Evolutionary conservation across 2,888 invertebrate genomes (phyloP), one percentile per base, ranked within the genome.

Genomic region (Hirtodrosophila cameraria): DNA sequence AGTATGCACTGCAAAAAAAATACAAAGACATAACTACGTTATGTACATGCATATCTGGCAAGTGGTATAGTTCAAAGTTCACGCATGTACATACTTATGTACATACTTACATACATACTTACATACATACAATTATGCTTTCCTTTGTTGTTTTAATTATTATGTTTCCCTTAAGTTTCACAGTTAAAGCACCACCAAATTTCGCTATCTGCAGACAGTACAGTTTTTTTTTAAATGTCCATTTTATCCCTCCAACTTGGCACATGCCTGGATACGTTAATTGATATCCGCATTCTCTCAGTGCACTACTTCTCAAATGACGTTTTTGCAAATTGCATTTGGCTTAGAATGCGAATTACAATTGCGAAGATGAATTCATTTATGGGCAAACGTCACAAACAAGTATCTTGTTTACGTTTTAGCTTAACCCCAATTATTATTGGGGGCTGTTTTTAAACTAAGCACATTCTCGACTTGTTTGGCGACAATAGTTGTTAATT

Each of bases 361-460:
- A n/a, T n/a, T 58, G 45, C 28, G 30, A 61, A 57, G 38, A 58
- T 65, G 45, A 31, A 39, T 53, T 53, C 52, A 41, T 43, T 43
- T 75, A 71, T 71, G 71, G 71, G 25, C 71, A 71, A 71, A 41
- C 53, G 18, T 36, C 33, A 25, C 30, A 39, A 63, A 53, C 76
- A 38, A 49, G 74, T 72, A 49, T 60, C 36, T 72, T 57, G 74
- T 57, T 72, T 66, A 76, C 72, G 39, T 28, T 70, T 49, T 42
- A 33, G 33, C 30, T 50, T 41, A 36, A 33, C 39, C 52, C 39
- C 46, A 36, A 49, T 20, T 5, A 46, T 48, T 49, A n/a, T n/a
- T 33, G 25, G 57, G 57, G 28, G 20, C 23, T 35, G 31, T 25
- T 28, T 36, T 41, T 31, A 23, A 9, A 20, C 53, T 53, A 15